These are phyloP conservation scores for Ectemnius cavifrons DNA, from an alignment of 2,888 invertebrate genomes.

Conservation along the genomic window DNA sequence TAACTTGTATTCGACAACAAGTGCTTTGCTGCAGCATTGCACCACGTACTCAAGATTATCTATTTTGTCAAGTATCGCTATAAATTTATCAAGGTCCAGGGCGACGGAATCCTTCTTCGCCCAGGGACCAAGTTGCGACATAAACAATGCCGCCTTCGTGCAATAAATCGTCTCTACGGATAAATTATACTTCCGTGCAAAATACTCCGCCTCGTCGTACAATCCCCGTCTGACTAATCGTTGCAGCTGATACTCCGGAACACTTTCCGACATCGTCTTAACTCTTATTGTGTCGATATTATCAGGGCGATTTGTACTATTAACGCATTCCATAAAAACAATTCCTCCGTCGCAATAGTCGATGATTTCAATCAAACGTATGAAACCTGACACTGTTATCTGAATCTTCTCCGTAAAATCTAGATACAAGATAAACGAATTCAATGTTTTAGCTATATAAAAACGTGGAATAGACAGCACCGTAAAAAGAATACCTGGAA, in stretches of 20 bases:
- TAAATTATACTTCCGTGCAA: slow-evolving; percentile 77
- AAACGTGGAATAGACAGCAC: neutral
- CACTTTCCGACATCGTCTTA: slow-evolving; percentile 76
- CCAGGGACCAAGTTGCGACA: slow-evolving; percentile 70
- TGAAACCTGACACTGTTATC: slow-evolving; percentile 65
- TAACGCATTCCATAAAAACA: slow-evolving; percentile 71
- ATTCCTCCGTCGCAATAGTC: slow-evolving; percentile 66
- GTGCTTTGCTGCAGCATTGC: slow-evolving; percentile 76
- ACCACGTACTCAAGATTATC: slow-evolving; percentile 77
- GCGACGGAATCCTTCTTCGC: slow-evolving; percentile 51
- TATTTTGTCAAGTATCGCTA: slow-evolving; percentile 75
- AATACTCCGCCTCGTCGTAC: slow-evolving; percentile 79
- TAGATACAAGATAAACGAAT: slow-evolving; percentile 18
- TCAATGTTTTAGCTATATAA: neutral
- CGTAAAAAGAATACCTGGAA: slow-evolving; percentile 61
- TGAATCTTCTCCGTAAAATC: slow-evolving; percentile 70
- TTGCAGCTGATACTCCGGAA: slow-evolving; percentile 77
- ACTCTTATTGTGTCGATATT: slow-evolving; percentile 69
- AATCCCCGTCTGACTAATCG: slow-evolving; percentile 77
- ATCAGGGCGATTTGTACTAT: slow-evolving; percentile 16
- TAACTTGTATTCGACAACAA: slow-evolving; percentile 70
- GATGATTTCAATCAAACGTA: slow-evolving; percentile 67
- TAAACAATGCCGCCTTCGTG: slow-evolving; percentile 77
- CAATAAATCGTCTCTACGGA: slow-evolving; percentile 75
- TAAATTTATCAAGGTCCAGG: slow-evolving; percentile 73